A percentile compares a stretch with the other conserved stretches of the same genome.
Evolutionary conservation across 2,797 vertebrate genomes (phyloP).

Genomic region (Pseudomugil gertrudae): DNA sequence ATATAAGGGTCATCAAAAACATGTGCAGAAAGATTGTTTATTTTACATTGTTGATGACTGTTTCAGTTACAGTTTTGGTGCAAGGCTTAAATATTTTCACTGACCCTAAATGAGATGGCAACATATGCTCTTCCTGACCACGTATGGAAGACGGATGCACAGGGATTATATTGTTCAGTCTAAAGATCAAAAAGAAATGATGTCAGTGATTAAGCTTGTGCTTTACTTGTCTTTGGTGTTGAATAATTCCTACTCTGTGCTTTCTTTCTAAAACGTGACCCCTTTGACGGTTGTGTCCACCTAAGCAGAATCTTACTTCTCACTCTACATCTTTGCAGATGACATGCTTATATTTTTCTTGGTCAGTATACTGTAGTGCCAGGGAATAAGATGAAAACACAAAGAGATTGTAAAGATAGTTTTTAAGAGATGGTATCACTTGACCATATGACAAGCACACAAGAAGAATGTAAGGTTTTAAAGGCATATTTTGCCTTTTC

Average conservation of each 20-base stretch:
- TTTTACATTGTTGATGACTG: slow-evolving; percentile 53
- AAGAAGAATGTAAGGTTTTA: slow-evolving; percentile 72
- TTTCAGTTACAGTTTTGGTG: slow-evolving; percentile 47
- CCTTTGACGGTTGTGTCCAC: slow-evolving; percentile 52
- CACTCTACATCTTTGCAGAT: slow-evolving; percentile 59
- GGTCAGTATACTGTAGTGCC: slow-evolving; percentile 45
- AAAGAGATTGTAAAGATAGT: slow-evolving; percentile 64
- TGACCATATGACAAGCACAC: slow-evolving; percentile 65
- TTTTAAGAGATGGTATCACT: slow-evolving; percentile 49
- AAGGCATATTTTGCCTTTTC: slow-evolving; percentile 49
- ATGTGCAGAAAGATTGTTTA: slow-evolving; percentile 42
- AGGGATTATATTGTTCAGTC: slow-evolving; percentile 38
- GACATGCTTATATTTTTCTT: slow-evolving; percentile 60
- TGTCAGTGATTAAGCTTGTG: slow-evolving; percentile 67
- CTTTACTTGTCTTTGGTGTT: slow-evolving; percentile 55
- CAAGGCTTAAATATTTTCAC: slow-evolving; percentile 44
- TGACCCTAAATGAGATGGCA: slow-evolving; percentile 34
- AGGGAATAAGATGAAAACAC: slow-evolving; percentile 29
- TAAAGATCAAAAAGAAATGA: slow-evolving; percentile 56
- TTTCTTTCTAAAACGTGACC: slow-evolving; percentile 60
- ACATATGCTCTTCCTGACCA: slow-evolving; percentile 27
- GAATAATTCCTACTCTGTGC: slow-evolving; percentile 49
- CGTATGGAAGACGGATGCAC: slow-evolving; percentile 26
- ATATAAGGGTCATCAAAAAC: slow-evolving; percentile 9
- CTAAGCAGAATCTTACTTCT: slow-evolving; percentile 34